These are phyloP conservation scores for Nephotettix cincticeps DNA, from an alignment of 1,140 invertebrate genomes.

Conservation along the genomic window DNA sequence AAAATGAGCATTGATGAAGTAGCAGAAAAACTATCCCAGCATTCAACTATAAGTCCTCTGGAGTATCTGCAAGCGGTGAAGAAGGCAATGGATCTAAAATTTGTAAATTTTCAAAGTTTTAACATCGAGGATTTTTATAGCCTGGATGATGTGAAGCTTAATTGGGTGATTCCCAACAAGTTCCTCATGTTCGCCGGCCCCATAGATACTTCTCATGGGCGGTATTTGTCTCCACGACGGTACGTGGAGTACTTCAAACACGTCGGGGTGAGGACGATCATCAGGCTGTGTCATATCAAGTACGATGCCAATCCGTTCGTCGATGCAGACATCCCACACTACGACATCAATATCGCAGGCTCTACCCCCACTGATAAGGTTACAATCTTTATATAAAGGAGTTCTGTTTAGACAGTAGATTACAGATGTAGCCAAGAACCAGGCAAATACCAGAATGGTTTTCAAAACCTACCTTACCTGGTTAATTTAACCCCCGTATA, in stretches of 20 bases:
- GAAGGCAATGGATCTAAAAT: not conserved
- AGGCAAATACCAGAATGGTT: no score
- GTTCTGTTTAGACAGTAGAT: no score
- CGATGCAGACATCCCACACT: not conserved
- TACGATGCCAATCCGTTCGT: constrained; percentile 1
- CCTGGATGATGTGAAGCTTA: not conserved
- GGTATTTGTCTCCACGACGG: not conserved
- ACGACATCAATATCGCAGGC: not conserved
- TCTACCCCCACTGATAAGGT: not conserved
- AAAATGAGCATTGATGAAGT: not conserved
- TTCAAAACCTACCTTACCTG: no score
- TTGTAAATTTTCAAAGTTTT: not conserved
- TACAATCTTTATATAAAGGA: no score
- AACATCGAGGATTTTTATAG: not conserved
- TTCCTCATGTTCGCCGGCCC: not conserved
- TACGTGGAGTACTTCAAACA: not conserved
- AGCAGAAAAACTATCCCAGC: not conserved
- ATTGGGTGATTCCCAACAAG: not conserved
- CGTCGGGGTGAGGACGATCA: not conserved
- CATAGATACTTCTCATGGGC: not conserved
- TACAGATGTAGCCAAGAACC: no score
- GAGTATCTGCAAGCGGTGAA: not conserved
- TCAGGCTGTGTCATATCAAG: not conserved
- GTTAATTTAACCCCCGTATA: no score
- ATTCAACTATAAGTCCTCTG: not conserved